A percentile compares a stretch with the other conserved stretches of the same genome.
phyloP scores from a whole-genome alignment of 2,113 vertebrate species.

The Apteryx owenii region DNA sequence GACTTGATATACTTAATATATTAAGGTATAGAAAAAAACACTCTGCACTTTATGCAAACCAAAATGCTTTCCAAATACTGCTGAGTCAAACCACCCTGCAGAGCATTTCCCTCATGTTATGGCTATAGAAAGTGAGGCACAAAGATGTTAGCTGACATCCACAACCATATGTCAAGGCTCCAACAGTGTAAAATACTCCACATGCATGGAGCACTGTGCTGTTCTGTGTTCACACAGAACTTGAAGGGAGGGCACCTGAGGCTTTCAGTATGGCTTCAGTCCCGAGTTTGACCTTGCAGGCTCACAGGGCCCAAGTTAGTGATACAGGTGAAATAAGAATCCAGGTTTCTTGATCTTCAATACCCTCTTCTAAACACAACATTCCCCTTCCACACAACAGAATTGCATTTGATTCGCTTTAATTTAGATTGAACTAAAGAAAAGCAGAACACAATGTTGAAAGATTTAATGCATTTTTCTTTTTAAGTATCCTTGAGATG shows the following conservation, averaged over 20 bases:
- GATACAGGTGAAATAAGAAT: neutral
- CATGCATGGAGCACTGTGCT: neutral
- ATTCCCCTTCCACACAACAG: neutral
- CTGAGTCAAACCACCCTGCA: neutral
- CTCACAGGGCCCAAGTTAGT: neutral
- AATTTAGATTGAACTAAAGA: neutral
- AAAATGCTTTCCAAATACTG: neutral
- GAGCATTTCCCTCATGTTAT: neutral
- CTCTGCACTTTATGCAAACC: neutral
- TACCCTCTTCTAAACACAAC: neutral
- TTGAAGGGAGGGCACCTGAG: neutral
- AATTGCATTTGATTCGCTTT: neutral
- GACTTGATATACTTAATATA: neutral
- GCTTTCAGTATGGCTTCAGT: neutral
- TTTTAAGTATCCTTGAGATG: neutral
- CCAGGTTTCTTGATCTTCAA: neutral
- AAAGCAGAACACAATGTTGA: neutral
- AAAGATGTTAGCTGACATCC: constrained; percentile 16
- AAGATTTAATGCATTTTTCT: neutral
- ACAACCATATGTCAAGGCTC: neutral
- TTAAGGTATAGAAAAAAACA: neutral
- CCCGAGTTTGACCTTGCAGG: neutral
- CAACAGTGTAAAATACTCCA: neutral
- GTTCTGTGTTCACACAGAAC: neutral
- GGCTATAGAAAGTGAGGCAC: neutral